Evolutionary conservation across 2,797 vertebrate genomes (phyloP), one percentile per base, ranked within the genome.

Genomic region (Crocodylus rhombifer): DNA sequence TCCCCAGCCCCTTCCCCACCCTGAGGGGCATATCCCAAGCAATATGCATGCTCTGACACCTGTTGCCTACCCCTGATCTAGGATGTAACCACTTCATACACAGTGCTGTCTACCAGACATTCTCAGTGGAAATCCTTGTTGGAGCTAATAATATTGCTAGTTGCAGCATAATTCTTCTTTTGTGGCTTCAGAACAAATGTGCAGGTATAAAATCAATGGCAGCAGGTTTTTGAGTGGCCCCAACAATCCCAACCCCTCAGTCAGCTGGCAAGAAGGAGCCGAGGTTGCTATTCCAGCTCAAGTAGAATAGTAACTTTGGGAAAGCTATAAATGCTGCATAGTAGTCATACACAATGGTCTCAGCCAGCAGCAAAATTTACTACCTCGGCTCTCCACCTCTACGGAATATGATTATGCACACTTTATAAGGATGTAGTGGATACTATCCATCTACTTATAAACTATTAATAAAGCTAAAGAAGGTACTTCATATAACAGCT

Each of bases 41-140:
- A 51, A 51, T 10, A 51, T 51, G 42, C 42, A 51, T 10, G 42
- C 42, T 51, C 42, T 51, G 42, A 51, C 42, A 51, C 42, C 42
- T 51, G 10, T 51, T 51, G 42, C 42, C 42, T 51, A 51, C 42
- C 42, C 42, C 42, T 30, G 42, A 51, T 51, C 42, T 51, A 51
- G 57, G 89, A 86, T 4, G 23, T 1, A 5, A 51, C 3, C 4
- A 28, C 86, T 94, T 91, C 65, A 42, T 14, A 57, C 21, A 64
- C 63, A 16, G 1, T 30, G 33, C 0, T 0, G 60, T 28, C 63
- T 58, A 84, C n/a, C 51, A 7, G 36, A 91, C 25, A 61, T 11
- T 55, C 51, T 65, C 16, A 55, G 61, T 76, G 56, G 61, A 91
- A 74, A 71, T 26, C 58, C 4, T 71, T 12, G 0, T 33, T 18